Percentiles rank a stretch among this genome's conserved stretches.
Conservation (phyloP, 2,888 invertebrate species). For the Allolobophora icterica region DNA sequence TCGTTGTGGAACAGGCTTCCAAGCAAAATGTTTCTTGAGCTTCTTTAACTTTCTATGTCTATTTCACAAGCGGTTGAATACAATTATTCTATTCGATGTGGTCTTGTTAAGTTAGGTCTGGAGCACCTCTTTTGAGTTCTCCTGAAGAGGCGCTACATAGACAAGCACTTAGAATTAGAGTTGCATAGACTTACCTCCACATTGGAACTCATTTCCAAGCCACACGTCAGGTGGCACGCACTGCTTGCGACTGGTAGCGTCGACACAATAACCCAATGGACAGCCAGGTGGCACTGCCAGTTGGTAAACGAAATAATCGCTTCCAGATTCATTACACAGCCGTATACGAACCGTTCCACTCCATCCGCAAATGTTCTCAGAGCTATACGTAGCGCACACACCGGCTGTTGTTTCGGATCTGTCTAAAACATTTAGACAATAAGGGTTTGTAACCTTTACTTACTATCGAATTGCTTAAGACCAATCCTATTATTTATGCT, state of each 20-base stretch:
- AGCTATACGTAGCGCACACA: background rate
- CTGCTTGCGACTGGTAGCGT: background rate
- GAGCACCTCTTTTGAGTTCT: too few relatives aligned
- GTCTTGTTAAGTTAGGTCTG: too few relatives aligned
- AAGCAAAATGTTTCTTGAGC: too few relatives aligned
- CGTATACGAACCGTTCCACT: background rate
- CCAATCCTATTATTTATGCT: too few relatives aligned
- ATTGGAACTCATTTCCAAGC: background rate
- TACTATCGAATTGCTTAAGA: background rate
- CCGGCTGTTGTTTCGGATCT: background rate
- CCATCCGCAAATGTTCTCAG: background rate
- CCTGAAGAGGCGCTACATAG: too few relatives aligned
- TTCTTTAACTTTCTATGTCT: too few relatives aligned
- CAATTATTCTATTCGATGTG: too few relatives aligned
- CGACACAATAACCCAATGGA: constrained; percentile 6
- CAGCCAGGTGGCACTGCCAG: background rate
- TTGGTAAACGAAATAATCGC: background rate
- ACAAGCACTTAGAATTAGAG: too few relatives aligned
- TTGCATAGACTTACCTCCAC: background rate
- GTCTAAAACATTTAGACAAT: background rate
- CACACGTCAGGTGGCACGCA: background rate
- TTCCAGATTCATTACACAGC: background rate
- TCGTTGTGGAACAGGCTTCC: too few relatives aligned
- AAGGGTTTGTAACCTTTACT: too few relatives aligned
- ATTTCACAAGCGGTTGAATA: too few relatives aligned